Conservation (phyloP, 1,140 invertebrate genomes). For the Drosophila bipectinata region DNA sequence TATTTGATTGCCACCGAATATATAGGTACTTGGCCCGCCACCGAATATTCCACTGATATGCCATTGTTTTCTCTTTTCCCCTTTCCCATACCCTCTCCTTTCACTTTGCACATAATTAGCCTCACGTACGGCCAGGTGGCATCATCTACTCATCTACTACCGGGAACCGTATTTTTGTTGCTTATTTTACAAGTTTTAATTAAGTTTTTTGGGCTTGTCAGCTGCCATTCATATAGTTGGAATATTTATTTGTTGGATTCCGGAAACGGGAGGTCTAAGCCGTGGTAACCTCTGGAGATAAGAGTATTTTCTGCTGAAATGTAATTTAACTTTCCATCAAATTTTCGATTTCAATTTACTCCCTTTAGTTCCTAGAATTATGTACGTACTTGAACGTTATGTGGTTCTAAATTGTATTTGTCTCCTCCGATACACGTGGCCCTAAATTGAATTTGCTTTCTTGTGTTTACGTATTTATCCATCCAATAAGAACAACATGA, state of each 20-base stretch:
- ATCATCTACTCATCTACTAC: constrained; percentile 31
- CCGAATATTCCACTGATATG: constrained; percentile 12
- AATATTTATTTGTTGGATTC: not conserved
- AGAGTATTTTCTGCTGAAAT: not conserved
- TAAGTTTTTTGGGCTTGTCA: constrained; percentile 23
- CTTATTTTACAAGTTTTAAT: constrained; percentile 35
- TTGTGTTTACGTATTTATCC: constrained; percentile 45
- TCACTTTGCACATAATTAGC: constrained; percentile 66
- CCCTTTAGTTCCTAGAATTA: not conserved
- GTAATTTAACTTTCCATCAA: not conserved
- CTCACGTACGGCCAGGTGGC: constrained; percentile 44
- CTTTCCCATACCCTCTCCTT: constrained; percentile 7
- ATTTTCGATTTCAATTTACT: constrained; percentile 3
- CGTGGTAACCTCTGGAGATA: too few species aligned
- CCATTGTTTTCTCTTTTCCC: constrained; percentile 52
- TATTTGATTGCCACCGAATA: constrained; percentile 54
- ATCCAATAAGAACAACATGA: constrained; percentile 13
- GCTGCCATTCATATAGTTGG: not conserved
- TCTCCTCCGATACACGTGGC: constrained; percentile 14
- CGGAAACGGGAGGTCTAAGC: not conserved
- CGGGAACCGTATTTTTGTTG: constrained; percentile 37
- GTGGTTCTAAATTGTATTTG: constrained; percentile 21
- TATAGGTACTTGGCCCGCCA: not conserved
- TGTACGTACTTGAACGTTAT: not conserved
- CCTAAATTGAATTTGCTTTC: constrained; percentile 37